These are phyloP conservation scores for Pseudotriccus pelzelni DNA, from an alignment of 2,797 vertebrate species.

Conservation along the genomic window DNA sequence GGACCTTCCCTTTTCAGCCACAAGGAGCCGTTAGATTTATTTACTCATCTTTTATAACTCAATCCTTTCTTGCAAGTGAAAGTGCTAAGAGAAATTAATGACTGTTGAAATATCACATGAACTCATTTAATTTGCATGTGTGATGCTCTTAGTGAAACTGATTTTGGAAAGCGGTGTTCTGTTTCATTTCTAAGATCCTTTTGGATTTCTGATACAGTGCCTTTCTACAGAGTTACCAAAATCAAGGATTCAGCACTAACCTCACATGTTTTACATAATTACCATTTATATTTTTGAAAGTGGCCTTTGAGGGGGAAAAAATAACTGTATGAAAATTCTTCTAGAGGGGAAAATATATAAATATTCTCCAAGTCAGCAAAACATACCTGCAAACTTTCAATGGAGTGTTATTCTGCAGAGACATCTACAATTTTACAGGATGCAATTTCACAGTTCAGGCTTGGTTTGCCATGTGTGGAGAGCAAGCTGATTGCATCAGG, in stretches of 20 bases:
- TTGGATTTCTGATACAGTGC: background rate
- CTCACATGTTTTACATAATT: background rate
- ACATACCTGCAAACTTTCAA: constrained; percentile 23
- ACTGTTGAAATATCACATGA: background rate
- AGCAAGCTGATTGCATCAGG: constrained; percentile 39
- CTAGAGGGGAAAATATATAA: background rate
- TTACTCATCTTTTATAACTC: background rate
- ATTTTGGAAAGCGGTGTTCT: background rate
- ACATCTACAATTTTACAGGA: constrained; percentile 39
- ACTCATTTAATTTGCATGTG: background rate
- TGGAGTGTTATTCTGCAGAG: constrained; percentile 43
- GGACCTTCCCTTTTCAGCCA: background rate
- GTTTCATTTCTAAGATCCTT: background rate
- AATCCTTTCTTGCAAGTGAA: background rate
- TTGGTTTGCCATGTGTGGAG: constrained; percentile 34
- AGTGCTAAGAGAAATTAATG: background rate
- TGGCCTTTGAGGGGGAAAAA: background rate
- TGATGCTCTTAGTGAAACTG: background rate
- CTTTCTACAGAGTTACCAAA: background rate
- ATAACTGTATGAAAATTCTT: background rate
- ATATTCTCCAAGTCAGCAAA: constrained; percentile 31
- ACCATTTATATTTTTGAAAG: background rate
- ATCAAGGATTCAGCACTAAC: background rate
- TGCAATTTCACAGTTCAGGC: constrained; percentile 49
- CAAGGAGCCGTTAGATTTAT: background rate